Evolutionary conservation across 2,797 vertebrate genomes (phyloP).

Genomic region (Amblyraja radiata): DNA sequence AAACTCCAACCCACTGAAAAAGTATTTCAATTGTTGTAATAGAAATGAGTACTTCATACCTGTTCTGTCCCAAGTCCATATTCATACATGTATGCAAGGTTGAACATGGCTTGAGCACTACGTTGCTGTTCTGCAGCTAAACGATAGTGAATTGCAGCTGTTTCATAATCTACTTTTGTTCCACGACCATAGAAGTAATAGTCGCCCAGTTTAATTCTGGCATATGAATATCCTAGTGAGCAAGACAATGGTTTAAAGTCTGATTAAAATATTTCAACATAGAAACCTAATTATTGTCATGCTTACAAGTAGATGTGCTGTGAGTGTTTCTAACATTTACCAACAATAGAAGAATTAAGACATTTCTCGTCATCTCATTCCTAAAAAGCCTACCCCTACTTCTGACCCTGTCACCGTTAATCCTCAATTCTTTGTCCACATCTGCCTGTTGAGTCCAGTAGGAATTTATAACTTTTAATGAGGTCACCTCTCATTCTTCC

Average conservation of each 20-base stretch:
- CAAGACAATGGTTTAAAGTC: slow-evolving; percentile 37
- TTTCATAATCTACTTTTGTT: slow-evolving; percentile 49
- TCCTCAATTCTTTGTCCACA: too few relatives aligned
- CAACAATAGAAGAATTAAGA: background rate
- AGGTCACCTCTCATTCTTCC: too few relatives aligned
- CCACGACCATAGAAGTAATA: slow-evolving; percentile 55
- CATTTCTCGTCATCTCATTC: too few relatives aligned
- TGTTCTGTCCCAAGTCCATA: slow-evolving; percentile 51
- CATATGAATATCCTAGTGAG: slow-evolving; percentile 50
- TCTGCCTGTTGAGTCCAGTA: too few relatives aligned
- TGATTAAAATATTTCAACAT: slow-evolving; percentile 40
- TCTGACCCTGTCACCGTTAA: too few relatives aligned
- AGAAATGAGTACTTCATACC: slow-evolving; percentile 43
- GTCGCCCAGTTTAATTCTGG: slow-evolving; percentile 54
- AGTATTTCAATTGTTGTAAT: background rate
- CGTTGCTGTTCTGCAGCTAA: slow-evolving; percentile 50
- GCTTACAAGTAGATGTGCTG: background rate
- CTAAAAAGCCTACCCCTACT: too few relatives aligned
- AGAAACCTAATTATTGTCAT: background rate
- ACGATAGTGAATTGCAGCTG: slow-evolving; percentile 50
- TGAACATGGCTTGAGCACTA: slow-evolving; percentile 55
- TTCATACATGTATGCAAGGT: slow-evolving; percentile 55
- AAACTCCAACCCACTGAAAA: background rate
- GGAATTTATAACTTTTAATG: too few relatives aligned
- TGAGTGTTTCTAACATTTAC: background rate